Percentiles rank a stretch among this genome's conserved stretches.
Conservation (phyloP, 2,888 invertebrate species). For the Athalia cordata region DNA sequence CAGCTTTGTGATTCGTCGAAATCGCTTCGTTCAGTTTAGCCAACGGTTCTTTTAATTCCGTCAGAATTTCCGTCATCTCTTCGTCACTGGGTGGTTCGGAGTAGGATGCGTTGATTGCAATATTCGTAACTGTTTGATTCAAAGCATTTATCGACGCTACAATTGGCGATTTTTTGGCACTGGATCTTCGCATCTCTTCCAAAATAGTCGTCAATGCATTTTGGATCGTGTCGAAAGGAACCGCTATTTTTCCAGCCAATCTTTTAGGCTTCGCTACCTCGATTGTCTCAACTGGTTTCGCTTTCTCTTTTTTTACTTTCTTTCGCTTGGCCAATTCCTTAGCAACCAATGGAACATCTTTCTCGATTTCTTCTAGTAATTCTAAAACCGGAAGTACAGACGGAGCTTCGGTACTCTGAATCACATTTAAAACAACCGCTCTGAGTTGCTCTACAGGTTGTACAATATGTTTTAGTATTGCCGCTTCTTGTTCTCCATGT, state of each 20-base stretch:
- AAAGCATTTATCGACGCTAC: conserved; percentile 56
- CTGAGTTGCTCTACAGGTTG: conserved; percentile 61
- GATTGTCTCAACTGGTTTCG: conserved; percentile 31
- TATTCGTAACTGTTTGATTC: conserved; percentile 57
- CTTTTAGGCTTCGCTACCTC: conserved; percentile 49
- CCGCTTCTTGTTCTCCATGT: conserved; percentile 58
- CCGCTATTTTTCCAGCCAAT: conserved; percentile 50
- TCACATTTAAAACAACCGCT: conserved; percentile 55
- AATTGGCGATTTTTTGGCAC: conserved; percentile 50
- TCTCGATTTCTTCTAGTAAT: conserved; percentile 65
- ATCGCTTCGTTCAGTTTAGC: conserved; percentile 56
- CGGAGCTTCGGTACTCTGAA: conserved; percentile 51
- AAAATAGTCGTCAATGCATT: conserved; percentile 58
- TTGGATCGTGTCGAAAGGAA: conserved; percentile 58
- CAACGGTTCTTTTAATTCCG: conserved; percentile 59
- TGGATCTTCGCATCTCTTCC: conserved; percentile 52
- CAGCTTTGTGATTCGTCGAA: conserved; percentile 56
- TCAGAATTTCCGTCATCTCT: conserved; percentile 58
- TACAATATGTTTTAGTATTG: conserved; percentile 60
- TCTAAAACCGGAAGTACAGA: conserved; percentile 56
- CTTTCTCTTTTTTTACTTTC: conserved; percentile 47
- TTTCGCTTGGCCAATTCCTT: conserved; percentile 59
- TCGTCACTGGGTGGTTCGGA: conserved; percentile 61
- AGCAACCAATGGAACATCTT: conserved; percentile 58
- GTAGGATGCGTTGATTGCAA: conserved; percentile 61